Evolutionary conservation across 2,113 vertebrate genomes (phyloP).

Genomic region (Ciconia stormi): DNA sequence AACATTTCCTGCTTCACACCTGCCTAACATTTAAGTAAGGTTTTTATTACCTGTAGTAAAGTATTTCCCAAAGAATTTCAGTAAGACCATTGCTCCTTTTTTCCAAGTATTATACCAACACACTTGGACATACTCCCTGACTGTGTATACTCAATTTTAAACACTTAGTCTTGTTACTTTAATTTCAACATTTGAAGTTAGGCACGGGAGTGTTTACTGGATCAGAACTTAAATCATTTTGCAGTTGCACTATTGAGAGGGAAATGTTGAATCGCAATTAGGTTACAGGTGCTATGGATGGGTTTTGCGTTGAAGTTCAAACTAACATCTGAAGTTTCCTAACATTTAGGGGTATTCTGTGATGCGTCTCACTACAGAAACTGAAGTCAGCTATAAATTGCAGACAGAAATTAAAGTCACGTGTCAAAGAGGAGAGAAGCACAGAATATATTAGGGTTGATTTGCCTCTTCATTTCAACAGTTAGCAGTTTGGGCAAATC

Average conservation of each 20-base stretch:
- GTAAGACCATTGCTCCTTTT: not conserved
- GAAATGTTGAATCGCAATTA: fast-evolving
- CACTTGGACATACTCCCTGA: not conserved
- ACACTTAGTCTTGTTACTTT: not conserved
- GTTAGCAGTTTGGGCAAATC: not conserved
- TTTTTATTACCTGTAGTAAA: not conserved
- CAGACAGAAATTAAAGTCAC: not conserved
- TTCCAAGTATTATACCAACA: not conserved
- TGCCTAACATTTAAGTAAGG: not conserved
- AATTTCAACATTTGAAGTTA: not conserved
- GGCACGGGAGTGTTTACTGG: not conserved
- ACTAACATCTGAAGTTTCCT: not conserved
- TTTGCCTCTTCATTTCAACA: not conserved
- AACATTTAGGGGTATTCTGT: not conserved
- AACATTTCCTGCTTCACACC: not conserved
- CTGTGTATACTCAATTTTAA: not conserved
- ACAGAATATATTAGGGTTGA: not conserved
- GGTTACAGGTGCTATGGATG: not conserved
- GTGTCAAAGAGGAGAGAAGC: not conserved
- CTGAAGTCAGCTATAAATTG: not conserved
- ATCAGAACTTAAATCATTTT: not conserved
- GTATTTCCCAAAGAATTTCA: not conserved
- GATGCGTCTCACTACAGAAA: not conserved
- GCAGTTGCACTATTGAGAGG: not conserved
- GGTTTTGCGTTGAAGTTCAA: not conserved